Conservation (phyloP, 2,888 invertebrate genomes). For the Drosophila gaucha region DNA sequence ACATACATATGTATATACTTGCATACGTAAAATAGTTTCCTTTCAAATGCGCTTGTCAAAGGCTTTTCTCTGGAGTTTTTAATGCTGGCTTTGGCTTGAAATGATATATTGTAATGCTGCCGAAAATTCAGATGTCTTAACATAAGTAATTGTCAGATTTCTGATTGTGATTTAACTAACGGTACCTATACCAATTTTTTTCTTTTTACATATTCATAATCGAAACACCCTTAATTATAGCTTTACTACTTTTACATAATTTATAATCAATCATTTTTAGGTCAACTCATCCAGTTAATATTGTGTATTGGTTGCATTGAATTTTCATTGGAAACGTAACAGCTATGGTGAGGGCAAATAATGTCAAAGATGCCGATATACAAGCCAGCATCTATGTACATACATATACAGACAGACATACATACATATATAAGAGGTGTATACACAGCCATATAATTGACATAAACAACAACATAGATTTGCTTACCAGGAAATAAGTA, state of each 20-base stretch:
- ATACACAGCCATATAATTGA: slow-evolving; percentile 12
- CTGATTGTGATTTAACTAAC: not conserved
- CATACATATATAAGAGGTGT: slow-evolving; percentile 11
- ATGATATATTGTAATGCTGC: not conserved
- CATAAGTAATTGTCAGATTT: not conserved
- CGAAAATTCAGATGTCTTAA: not conserved
- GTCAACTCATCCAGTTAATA: too few species aligned
- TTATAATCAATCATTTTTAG: slow-evolving; percentile 10
- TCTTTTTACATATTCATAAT: not conserved
- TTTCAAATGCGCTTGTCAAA: slow-evolving; percentile 38
- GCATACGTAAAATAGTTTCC: slow-evolving; percentile 45
- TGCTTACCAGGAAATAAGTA: slow-evolving; percentile 21
- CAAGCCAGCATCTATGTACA: slow-evolving; percentile 10
- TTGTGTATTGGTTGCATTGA: too few species aligned
- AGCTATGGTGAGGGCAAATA: slow-evolving; percentile 31
- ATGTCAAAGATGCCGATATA: slow-evolving; percentile 30
- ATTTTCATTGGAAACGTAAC: slow-evolving; percentile 36
- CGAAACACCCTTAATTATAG: slow-evolving; percentile 1
- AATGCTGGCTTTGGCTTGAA: slow-evolving; percentile 3
- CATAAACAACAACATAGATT: slow-evolving; percentile 32
- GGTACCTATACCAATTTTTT: not conserved
- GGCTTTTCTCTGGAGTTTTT: slow-evolving; percentile 19
- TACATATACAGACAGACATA: slow-evolving; percentile 20
- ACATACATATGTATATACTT: slow-evolving; percentile 17
- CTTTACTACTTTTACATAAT: slow-evolving; percentile 15